Conservation (phyloP, 2,113 vertebrate species). For the Geothlypis trichas region DNA sequence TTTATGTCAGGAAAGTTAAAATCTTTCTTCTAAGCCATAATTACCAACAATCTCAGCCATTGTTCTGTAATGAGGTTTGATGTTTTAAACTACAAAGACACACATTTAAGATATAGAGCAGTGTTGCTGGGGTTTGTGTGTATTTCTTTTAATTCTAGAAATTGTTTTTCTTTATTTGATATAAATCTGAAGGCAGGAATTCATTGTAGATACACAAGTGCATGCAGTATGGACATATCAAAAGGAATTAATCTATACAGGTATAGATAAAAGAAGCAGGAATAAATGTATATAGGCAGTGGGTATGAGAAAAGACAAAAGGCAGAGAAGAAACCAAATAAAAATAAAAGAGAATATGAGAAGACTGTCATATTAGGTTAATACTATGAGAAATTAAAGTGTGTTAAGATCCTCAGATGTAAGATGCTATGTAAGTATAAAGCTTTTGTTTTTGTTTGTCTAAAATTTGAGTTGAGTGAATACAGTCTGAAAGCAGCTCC, state of each 20-base stretch:
- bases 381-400: slow-evolving; percentile 15
- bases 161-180: not conserved
- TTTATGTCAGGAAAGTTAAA: not conserved
- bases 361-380: not conserved
- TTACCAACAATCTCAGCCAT: not conserved
- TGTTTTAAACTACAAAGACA: slow-evolving; percentile 31
- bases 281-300: not conserved
- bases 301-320: not conserved
- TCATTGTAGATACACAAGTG: slow-evolving; percentile 4
- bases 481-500: not conserved
- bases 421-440: not conserved
- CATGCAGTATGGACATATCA: slow-evolving; percentile 23
- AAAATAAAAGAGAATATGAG: not conserved
- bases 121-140: not conserved
- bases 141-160: slow-evolving; percentile 13
- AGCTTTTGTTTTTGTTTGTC: not conserved
- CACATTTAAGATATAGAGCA: not conserved
- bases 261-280: slow-evolving; percentile 34
- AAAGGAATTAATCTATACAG: slow-evolving; percentile 41
- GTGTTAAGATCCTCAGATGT: not conserved
- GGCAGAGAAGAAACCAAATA: not conserved
- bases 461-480: not conserved
- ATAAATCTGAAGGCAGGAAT: slow-evolving; percentile 15
- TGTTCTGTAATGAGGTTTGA: slow-evolving; percentile 41
- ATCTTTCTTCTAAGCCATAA: slow-evolving; percentile 24